phyloP scores from a whole-genome alignment of 2,797 vertebrate species.

The Anabacerthia variegaticeps region DNA sequence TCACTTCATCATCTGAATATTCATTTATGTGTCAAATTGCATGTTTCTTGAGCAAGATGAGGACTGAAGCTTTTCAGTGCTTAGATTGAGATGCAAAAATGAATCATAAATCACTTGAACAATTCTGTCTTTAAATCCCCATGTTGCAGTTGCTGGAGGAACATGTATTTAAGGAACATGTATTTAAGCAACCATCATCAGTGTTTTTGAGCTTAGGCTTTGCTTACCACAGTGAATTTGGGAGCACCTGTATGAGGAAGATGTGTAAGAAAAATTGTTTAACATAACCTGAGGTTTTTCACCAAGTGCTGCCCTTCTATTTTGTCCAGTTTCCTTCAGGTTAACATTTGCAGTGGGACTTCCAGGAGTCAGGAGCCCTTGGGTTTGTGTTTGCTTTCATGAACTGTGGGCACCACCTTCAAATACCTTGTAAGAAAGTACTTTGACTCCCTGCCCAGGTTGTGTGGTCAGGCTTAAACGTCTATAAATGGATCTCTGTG shows the following conservation, averaged over 20 bases:
- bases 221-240: not conserved
- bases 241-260: not conserved
- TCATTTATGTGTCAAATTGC: slow-evolving; percentile 43
- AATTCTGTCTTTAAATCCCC: not conserved
- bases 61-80: slow-evolving; percentile 39
- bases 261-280: not conserved
- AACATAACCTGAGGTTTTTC: not conserved
- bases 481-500: not conserved
- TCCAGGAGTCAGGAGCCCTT: not conserved
- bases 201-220: not conserved
- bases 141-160: not conserved
- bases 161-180: not conserved
- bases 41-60: slow-evolving; percentile 7
- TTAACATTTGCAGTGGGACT: not conserved
- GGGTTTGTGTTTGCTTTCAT: not conserved
- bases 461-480: not conserved
- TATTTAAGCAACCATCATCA: not conserved
- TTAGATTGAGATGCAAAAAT: slow-evolving; percentile 27
- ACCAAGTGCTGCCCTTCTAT: not conserved
- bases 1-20: slow-evolving; percentile 37
- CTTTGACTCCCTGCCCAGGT: not conserved
- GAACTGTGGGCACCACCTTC: not conserved
- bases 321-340: not conserved
- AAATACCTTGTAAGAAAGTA: not conserved
- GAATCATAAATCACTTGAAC: not conserved